Evolutionary conservation across 2,113 vertebrate genomes (phyloP).

Genomic region (Isurus oxyrinchus): DNA sequence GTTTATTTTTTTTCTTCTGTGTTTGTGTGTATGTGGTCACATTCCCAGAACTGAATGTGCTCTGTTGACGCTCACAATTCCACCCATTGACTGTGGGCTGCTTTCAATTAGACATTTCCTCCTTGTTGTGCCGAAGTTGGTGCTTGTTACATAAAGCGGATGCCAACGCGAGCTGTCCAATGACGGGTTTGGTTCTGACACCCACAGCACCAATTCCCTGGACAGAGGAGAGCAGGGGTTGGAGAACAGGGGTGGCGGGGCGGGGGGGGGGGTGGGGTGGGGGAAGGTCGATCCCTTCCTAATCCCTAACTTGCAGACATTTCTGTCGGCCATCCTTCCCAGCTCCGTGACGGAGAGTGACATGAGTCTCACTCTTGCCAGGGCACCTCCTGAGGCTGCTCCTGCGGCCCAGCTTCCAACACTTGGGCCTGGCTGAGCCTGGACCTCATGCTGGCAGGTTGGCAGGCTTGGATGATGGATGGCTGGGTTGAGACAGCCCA

Average conservation of each 20-base stretch:
- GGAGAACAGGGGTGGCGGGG: too few species aligned
- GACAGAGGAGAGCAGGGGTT: too few species aligned
- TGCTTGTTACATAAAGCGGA: background rate
- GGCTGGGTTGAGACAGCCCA: background rate
- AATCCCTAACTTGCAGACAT: background rate
- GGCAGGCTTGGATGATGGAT: background rate
- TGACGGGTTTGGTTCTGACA: background rate
- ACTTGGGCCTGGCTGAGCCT: background rate
- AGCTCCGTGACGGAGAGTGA: background rate
- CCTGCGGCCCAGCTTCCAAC: background rate
- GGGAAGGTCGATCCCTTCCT: background rate
- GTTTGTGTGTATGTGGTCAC: background rate
- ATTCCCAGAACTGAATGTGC: background rate
- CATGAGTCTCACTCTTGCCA: background rate
- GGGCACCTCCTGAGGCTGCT: background rate
- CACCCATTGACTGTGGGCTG: background rate
- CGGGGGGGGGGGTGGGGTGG: too few species aligned
- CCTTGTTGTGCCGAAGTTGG: background rate
- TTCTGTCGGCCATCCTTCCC: background rate
- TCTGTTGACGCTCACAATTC: background rate
- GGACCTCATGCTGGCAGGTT: background rate
- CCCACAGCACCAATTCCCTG: background rate
- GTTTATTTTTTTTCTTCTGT: background rate
- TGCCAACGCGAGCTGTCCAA: background rate
- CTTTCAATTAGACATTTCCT: background rate